Evolutionary conservation across 30 jellyfish, hydroid and myxozoan genomes (phyloP).

Genomic region (Haliclystus octoradiatus): DNA sequence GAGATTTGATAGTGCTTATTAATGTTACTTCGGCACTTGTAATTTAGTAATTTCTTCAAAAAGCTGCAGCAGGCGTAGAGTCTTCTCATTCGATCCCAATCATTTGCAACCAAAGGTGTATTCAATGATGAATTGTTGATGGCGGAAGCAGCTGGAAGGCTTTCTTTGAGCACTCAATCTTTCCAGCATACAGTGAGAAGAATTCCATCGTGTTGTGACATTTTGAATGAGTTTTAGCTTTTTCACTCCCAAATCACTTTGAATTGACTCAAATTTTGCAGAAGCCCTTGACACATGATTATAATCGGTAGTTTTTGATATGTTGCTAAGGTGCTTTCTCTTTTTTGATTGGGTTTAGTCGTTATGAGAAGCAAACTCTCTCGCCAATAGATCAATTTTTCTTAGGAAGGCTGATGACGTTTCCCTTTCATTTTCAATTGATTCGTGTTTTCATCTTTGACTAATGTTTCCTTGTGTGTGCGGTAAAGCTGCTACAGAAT

Average conservation of each 20-base stretch:
- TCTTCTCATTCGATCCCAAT: background rate
- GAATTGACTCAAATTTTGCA: conserved; percentile 40
- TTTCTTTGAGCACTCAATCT: background rate
- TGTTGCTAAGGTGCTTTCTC: too few species aligned
- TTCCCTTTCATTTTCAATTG: too few species aligned
- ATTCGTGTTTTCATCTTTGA: too few species aligned
- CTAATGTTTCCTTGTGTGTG: too few species aligned
- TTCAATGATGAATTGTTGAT: background rate
- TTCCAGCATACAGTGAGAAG: background rate
- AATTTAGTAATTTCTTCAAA: background rate
- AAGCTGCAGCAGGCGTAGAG: background rate
- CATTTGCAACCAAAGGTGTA: background rate
- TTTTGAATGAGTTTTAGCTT: background rate
- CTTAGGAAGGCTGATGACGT: too few species aligned
- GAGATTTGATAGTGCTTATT: background rate
- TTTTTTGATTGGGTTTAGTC: too few species aligned
- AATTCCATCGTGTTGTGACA: background rate
- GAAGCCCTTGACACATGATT: conserved; percentile 47
- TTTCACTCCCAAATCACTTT: conserved; percentile 3
- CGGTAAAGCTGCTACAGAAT: too few species aligned
- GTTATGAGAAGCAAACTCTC: too few species aligned
- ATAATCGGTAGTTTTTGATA: too few species aligned
- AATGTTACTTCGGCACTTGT: background rate
- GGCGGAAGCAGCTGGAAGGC: background rate
- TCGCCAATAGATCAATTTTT: too few species aligned